Percentiles rank a stretch among this genome's conserved stretches.
These are phyloP conservation scores for Mus minutoides DNA, from an alignment of 2,797 vertebrate species.

Conservation along the genomic window DNA sequence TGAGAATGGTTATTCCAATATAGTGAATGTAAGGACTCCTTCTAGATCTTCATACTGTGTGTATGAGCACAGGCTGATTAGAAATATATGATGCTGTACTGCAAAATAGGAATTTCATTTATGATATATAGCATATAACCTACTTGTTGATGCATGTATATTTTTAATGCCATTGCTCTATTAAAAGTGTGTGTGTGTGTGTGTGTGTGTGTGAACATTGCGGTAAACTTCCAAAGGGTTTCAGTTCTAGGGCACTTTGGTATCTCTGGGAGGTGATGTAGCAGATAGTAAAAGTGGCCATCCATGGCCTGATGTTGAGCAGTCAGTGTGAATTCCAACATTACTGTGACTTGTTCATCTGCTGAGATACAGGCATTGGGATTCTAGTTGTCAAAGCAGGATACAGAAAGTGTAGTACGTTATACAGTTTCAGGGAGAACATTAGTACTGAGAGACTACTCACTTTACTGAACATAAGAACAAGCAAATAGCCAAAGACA, in stretches of 20 bases:
- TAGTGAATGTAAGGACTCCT: background rate
- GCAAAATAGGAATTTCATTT: background rate
- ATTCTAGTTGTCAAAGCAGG: background rate
- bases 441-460: background rate
- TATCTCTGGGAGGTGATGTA: background rate
- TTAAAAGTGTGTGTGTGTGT: background rate
- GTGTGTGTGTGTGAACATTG: background rate
- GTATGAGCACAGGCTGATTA: background rate
- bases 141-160: background rate
- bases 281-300: background rate
- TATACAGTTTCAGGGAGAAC: background rate
- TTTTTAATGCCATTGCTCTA: background rate
- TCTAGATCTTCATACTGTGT: background rate
- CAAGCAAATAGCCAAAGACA: background rate
- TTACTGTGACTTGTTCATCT: background rate
- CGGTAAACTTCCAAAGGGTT: background rate
- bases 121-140: background rate
- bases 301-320: background rate
- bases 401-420: background rate
- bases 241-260: background rate
- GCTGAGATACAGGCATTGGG: background rate
- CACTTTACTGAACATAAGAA: background rate
- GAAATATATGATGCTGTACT: background rate
- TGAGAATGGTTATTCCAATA: background rate
- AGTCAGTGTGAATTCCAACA: background rate